A percentile compares a stretch with the other conserved stretches of the same genome.
Evolutionary conservation across 2,888 invertebrate species (phyloP).

Genomic region (Synanthedon vespiformis): DNA sequence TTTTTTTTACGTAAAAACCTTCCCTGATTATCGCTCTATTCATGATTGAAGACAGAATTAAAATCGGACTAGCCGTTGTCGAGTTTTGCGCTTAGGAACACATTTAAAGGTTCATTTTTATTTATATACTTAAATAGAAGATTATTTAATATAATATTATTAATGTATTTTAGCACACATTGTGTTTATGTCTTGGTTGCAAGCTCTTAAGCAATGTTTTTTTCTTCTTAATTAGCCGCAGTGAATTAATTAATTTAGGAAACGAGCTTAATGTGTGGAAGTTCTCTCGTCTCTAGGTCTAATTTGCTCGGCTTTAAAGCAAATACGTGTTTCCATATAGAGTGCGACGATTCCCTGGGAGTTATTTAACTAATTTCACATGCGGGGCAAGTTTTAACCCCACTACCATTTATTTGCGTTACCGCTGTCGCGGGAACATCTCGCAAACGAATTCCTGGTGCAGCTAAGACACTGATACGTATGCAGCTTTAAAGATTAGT

Average conservation of each 20-base stretch:
- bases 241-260: constrained; percentile 53
- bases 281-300: constrained; percentile 28
- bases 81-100: no score
- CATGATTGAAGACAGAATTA: no score
- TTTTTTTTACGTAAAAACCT: no score
- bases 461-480: constrained; percentile 17
- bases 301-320: constrained; percentile 56
- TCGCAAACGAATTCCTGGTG: constrained; percentile 20
- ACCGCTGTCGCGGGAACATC: constrained; percentile 24
- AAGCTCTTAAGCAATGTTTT: constrained; percentile 12
- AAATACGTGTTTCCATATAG: constrained; percentile 57
- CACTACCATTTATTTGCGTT: constrained; percentile 48
- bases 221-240: constrained; percentile 43
- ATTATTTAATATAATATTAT: no score
- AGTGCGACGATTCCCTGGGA: constrained; percentile 41
- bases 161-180: no score
- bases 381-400: constrained; percentile 56
- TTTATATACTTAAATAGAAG: no score
- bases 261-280: constrained; percentile 42
- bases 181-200: no score
- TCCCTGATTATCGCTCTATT: no score
- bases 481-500: constrained; percentile 32
- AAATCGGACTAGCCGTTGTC: no score
- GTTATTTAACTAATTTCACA: constrained; percentile 62
- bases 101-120: no score